Conservation (phyloP, 2,797 vertebrate genomes). For the Acipenser transmontanus region DNA sequence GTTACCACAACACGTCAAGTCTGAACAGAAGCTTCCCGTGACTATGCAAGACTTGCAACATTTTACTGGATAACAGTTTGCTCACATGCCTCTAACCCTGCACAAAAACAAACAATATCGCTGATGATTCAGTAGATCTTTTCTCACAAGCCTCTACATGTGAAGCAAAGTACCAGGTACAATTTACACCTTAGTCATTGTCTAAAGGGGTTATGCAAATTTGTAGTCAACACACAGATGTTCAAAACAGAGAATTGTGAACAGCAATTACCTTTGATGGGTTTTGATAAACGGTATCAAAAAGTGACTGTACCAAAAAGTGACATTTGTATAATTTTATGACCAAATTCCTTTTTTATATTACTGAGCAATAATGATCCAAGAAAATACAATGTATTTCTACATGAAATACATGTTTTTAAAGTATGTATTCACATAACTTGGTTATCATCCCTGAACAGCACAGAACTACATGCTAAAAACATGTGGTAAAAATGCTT, state of each 20-base stretch:
- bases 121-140: slow-evolving; percentile 17
- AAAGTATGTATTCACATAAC: too few relatives aligned
- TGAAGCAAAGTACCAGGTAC: slow-evolving; percentile 29
- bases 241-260: slow-evolving; percentile 34
- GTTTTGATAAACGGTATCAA: slow-evolving; percentile 42
- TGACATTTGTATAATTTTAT: too few relatives aligned
- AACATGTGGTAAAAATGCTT: too few relatives aligned
- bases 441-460: too few relatives aligned
- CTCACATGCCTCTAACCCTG: slow-evolving; percentile 20
- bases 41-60: slow-evolving; percentile 6
- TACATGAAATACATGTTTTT: too few relatives aligned
- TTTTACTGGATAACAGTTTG: slow-evolving; percentile 15
- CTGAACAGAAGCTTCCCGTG: background rate
- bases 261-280: slow-evolving; percentile 13
- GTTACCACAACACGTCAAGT: slow-evolving; percentile 7
- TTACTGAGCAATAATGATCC: too few relatives aligned
- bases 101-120: slow-evolving; percentile 22
- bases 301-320: slow-evolving; percentile 31
- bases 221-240: slow-evolving; percentile 41
- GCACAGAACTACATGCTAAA: too few relatives aligned
- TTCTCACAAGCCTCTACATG: slow-evolving; percentile 35
- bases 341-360: too few relatives aligned
- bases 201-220: slow-evolving; percentile 43
- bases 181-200: slow-evolving; percentile 48
- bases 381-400: too few relatives aligned